Evolutionary conservation across 2,113 vertebrate genomes (phyloP), one percentile per base, ranked within the genome.

Genomic region (Erpornis zantholeuca): DNA sequence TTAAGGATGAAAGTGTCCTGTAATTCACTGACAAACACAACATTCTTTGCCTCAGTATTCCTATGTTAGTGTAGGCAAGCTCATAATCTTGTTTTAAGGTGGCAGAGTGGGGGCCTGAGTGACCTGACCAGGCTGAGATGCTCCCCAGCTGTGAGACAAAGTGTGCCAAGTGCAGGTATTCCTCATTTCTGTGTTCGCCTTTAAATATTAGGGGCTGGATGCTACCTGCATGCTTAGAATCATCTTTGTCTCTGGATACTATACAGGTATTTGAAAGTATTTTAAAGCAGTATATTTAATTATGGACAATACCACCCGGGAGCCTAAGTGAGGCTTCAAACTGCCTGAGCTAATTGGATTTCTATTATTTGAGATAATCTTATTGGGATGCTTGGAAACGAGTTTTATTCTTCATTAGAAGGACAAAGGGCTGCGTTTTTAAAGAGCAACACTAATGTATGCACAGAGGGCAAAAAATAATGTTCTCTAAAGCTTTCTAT

Each of bases 311-410:
- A 93, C 82, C 93, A 96, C 73, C 84, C 4, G 35, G 71, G 90
- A 96, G 79, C 53, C 79, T 85, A 94, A 96, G 91, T 96, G 88
- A 95, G 91, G 90, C 95, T 96, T 97, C 93, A 96, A 96, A 94
- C 76, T 88, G 72, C 59, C 90, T 96, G 61, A 96, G 82, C 78
- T 97, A 96, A 96, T 94, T 97, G 75, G 86, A 94, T 96, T 97
- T 91, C 82, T 94, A 94, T 97, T 97, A 96, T 96, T 95, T 94
- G 93, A 96, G 95, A 94, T 97, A 96, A 97, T 96, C 95, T 97
- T 97, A 94, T 90, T 96, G 90, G 88, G 92, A 96, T 95, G 90
- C 84, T 95, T 92, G 66, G 94, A 95, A 97, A 96, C 96, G 22
- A 96, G 72, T 96, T 97, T 95, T 95, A 92, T 81, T 96, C 87